Base-by-base conservation (phyloP, 2,888 invertebrate genomes). In the Meiosimyza platycephala region DNA sequence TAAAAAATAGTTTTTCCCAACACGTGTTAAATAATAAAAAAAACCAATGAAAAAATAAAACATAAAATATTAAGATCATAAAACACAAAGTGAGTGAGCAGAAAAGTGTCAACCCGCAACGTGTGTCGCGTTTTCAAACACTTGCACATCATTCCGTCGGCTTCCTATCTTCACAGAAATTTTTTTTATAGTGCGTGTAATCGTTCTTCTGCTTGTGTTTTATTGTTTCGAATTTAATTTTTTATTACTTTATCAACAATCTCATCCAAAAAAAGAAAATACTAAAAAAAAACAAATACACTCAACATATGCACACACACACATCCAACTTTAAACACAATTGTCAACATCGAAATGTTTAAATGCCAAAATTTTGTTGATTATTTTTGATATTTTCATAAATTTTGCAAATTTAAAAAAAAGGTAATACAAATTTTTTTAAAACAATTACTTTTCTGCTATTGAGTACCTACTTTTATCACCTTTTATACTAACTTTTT, bases 361-460 rank as follows among this genome's bases (percentile, higher is more conserved):
- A 57, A 57, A 9, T 54, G 57, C 40, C 40, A 40, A 40, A 40
- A 40, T 40, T 40, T 40, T 40, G 40, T 40, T 40, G 40, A 40
- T 40, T 40, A 40, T 40, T 6, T 40, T 40, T 40, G 40, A 65
- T 75, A 72, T 75, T 81, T 81, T 81, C 80, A 81, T 83, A 82
- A 76, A 82, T 80, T 81, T 80, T 77, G 80, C 82, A 18, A n/a
- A 15, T 7, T 81, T 82, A 80, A 80, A 83, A 81, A 80, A 80
- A 80, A 75, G 76, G 75, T 77, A 65, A 78, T 75, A 40, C 6
- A 40, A 40, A 40, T 40, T 40, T 40, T 2, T 40, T 40, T 1
- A 6, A 1, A 40, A 40, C 6, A 40, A 40, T 1, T 40, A 40
- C 40, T 40, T 40, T 40, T 40, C 6, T 7, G 40, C 40, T 40